A percentile compares a stretch with the other conserved stretches of the same genome.
Conservation (phyloP, 2,888 invertebrate species). For the Xestia ashworthii region DNA sequence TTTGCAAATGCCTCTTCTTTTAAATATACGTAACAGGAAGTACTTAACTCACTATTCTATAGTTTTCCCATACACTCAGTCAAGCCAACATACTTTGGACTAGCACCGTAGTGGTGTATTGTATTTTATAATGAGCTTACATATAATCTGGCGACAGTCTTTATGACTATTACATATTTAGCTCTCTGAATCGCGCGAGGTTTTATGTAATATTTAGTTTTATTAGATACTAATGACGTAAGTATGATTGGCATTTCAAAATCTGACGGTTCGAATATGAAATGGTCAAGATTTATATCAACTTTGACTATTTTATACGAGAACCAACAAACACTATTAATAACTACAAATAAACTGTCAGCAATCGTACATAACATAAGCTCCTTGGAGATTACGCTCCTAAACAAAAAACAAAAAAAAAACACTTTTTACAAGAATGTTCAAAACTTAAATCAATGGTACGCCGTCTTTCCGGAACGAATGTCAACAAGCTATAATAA, state of each 20-base stretch:
- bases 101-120: conserved; percentile 47
- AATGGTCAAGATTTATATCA: conserved; percentile 6
- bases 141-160: conserved; percentile 50
- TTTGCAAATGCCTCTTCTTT: background rate
- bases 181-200: conserved; percentile 15
- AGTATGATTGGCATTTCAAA: conserved; percentile 37
- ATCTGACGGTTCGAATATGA: background rate
- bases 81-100: conserved; percentile 40
- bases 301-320: conserved; percentile 21
- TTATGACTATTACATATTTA: conserved; percentile 6
- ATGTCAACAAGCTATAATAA: conserved; percentile 32
- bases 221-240: conserved; percentile 33
- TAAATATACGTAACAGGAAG: background rate
- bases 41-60: conserved; percentile 25
- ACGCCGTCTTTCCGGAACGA: conserved; percentile 24
- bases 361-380: conserved; percentile 39
- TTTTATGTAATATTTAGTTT: conserved; percentile 7
- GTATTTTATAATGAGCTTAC: conserved; percentile 31
- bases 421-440: conserved; percentile 39
- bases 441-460: conserved; percentile 44
- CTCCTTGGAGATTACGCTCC: conserved; percentile 55
- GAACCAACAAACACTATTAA: conserved; percentile 11
- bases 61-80: conserved; percentile 14
- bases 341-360: conserved; percentile 15
- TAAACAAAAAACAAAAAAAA: conserved; percentile 8